phyloP scores from a whole-genome alignment of 1,140 invertebrate genomes.

The Limonius californicus region DNA sequence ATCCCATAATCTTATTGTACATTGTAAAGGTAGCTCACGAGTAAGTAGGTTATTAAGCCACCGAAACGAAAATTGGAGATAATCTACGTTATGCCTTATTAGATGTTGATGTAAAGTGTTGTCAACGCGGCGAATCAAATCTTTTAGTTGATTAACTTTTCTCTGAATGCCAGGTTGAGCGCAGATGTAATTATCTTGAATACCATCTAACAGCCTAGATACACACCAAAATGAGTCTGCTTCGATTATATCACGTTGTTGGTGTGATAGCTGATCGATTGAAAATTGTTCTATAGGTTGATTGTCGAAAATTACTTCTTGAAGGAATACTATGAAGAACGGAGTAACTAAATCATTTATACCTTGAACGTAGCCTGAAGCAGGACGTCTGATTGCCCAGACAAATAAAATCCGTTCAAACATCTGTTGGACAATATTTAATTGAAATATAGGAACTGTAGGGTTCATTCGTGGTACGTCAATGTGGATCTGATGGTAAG shows the following conservation, averaged over 20 bases:
- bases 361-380: slow-evolving; percentile 98
- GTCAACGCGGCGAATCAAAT: slow-evolving; percentile 95
- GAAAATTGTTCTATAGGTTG: slow-evolving; percentile 77
- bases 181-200: slow-evolving; percentile 99
- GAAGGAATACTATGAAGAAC: slow-evolving; percentile 98
- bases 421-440: slow-evolving; percentile 90
- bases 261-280: slow-evolving; percentile 71
- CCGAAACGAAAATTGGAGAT: slow-evolving; percentile 98
- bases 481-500: slow-evolving; percentile 90
- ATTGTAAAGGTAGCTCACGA: slow-evolving; percentile 92
- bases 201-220: slow-evolving; percentile 95
- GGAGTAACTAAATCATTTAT: slow-evolving; percentile 99
- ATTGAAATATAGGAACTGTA: slow-evolving; percentile 88
- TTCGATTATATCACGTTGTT: slow-evolving; percentile 84
- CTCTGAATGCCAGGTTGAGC: slow-evolving; percentile 98
- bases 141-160: slow-evolving; percentile 86
- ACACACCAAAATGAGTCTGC: slow-evolving; percentile 99
- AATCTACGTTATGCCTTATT: slow-evolving; percentile 91
- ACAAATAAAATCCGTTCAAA: slow-evolving; percentile 98
- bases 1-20: slow-evolving; percentile 98
- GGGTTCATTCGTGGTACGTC: slow-evolving; percentile 97
- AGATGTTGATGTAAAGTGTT: slow-evolving; percentile 88
- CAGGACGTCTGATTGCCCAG: slow-evolving; percentile 98
- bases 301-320: slow-evolving; percentile 70
- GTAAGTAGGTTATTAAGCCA: slow-evolving; percentile 99